Percentiles rank a stretch among this genome's conserved stretches.
phyloP scores from a whole-genome alignment of 2,113 vertebrate genomes.

The Recurvirostra avosetta region DNA sequence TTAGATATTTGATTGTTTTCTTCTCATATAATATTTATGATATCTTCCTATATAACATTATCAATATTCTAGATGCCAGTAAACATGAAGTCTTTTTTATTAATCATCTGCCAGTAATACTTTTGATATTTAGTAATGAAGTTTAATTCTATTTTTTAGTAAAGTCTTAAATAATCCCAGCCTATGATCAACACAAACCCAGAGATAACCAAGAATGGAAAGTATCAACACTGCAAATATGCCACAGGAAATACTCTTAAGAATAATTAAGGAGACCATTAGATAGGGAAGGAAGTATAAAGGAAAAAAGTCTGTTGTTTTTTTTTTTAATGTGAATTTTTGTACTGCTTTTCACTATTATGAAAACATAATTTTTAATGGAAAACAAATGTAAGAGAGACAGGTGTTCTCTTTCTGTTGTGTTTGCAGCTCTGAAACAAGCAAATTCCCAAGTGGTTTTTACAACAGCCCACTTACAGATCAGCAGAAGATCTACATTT shows the following conservation, averaged over 20 bases:
- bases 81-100: constrained; percentile 56
- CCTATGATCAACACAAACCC: fast-evolving
- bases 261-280: neutral
- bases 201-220: neutral
- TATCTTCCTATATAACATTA: constrained; percentile 31
- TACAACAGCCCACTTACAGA: neutral
- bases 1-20: constrained; percentile 46
- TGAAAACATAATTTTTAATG: neutral
- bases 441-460: neutral
- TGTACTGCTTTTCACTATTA: neutral
- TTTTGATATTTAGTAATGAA: constrained; percentile 33
- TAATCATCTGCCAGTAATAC: constrained; percentile 59
- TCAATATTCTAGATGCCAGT: constrained; percentile 27
- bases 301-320: neutral
- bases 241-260: neutral
- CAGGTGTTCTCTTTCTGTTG: neutral
- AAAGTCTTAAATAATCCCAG: neutral
- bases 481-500: neutral
- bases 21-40: constrained; percentile 69
- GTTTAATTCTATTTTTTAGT: neutral
- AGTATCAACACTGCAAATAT: neutral
- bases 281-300: neutral
- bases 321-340: neutral
- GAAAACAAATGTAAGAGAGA: neutral
- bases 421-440: neutral